A percentile compares a stretch with the other conserved stretches of the same genome.
phyloP scores from a whole-genome alignment of 2,113 vertebrate species.

The Vimba vimba region DNA sequence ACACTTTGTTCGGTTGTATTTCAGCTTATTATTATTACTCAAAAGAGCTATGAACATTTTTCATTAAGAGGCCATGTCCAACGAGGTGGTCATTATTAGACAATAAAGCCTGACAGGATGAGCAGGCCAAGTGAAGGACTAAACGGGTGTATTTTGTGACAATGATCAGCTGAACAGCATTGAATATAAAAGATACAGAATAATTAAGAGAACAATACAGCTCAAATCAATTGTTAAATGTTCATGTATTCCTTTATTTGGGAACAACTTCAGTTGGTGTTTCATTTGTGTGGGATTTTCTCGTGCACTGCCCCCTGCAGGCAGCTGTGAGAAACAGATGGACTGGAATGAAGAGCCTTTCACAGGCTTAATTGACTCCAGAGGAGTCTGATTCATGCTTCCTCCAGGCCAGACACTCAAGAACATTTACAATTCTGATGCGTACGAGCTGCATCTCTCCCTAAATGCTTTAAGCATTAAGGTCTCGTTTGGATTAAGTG shows the following conservation, averaged over 20 bases:
- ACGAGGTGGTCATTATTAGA: background rate
- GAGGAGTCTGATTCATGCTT: background rate
- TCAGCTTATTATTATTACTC: background rate
- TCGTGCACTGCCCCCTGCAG: background rate
- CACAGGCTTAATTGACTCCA: constrained; percentile 39
- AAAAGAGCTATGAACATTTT: background rate
- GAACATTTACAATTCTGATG: constrained; percentile 19
- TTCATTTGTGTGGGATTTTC: background rate
- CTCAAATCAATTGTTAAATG: background rate
- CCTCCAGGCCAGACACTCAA: background rate
- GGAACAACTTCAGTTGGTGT: background rate
- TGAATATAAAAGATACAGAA: too few species aligned
- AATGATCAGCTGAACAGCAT: too few species aligned
- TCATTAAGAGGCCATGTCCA: background rate
- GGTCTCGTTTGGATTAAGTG: background rate
- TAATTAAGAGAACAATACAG: background rate
- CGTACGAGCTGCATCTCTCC: background rate
- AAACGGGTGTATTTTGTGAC: too few species aligned
- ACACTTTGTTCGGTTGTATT: background rate
- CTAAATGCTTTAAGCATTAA: background rate
- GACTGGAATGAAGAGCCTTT: background rate
- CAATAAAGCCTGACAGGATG: background rate
- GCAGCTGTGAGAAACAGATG: background rate
- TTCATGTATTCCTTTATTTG: too few species aligned
- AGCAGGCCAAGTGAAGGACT: background rate